Evolutionary conservation across 1,140 invertebrate genomes (phyloP), one percentile per base, ranked within the genome.

Genomic region (Penaeus chinensis): DNA sequence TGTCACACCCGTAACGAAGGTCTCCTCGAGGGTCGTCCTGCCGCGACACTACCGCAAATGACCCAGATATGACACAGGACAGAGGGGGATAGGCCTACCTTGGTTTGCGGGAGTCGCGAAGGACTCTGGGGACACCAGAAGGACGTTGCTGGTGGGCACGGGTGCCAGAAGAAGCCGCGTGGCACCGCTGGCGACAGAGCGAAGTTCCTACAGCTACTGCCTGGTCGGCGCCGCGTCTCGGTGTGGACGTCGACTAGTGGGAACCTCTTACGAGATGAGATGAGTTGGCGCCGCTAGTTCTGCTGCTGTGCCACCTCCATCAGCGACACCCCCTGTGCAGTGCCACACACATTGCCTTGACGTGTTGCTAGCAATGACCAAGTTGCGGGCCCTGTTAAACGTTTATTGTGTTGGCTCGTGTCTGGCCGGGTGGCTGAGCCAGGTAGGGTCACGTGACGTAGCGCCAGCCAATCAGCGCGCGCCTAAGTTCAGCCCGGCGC

Each of bases 371-470:
- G 86, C 86, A 87, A 87, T 87, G 86, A 87, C 86, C 86, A 87
- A 87, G 86, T 87, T 87, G 86, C 86, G 86, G 86, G 86, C 78
- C 80, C 86, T 87, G 86, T 87, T 87, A 87, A 87, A 87, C 86
- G 86, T 87, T 87, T 87, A 87, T 87, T 87, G 86, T 87, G 86
- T 87, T 87, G 86, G 86, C 86, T 87, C 86, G 86, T 87, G 86
- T 74, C 71, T 87, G 81, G 86, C 81, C 86, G 85, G 81, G 86
- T 81, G 80, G 86, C 80, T 79, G 86, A 87, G 86, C 86, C 86
- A 87, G 86, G 86, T 87, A 87, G 86, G 86, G 86, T 87, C 86
- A 87, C 86, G 86, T 87, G 86, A 87, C 86, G 86, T 82, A 87
- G 69, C 86, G 79, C 69, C 71, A 87, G 80, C 86, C 86, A 87